These are phyloP conservation scores for Ruditapes philippinarum DNA, from an alignment of 1,140 invertebrate genomes.

Conservation along the genomic window DNA sequence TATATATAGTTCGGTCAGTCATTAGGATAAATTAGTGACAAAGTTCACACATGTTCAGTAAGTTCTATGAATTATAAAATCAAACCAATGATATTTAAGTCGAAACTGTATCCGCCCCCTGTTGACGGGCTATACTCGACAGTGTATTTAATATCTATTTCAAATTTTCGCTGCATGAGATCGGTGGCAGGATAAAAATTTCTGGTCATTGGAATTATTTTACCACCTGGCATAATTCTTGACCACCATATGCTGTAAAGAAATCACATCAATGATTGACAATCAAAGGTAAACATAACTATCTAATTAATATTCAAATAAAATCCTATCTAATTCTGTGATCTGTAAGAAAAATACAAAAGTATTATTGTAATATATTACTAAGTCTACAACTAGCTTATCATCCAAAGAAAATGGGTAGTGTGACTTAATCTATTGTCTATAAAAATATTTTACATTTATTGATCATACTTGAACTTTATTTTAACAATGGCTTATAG, in stretches of 20 bases:
- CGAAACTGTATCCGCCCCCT: constrained; percentile 30
- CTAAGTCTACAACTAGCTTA: no score
- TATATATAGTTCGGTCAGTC: background rate
- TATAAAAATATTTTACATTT: no score
- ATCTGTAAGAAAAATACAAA: no score
- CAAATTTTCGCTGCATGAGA: constrained; percentile 14
- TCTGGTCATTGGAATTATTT: background rate
- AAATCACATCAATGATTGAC: no score
- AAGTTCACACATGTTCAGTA: background rate
- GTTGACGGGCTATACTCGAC: constrained; percentile 19
- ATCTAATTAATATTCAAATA: no score
- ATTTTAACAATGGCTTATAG: no score
- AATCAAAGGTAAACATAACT: no score
- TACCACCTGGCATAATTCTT: background rate
- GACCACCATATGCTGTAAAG: constrained; percentile 30
- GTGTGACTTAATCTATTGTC: no score
- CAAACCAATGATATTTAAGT: constrained; percentile 22
- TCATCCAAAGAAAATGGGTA: no score
- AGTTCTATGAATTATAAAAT: background rate
- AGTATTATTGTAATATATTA: no score
- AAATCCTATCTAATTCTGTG: no score
- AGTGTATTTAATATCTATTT: constrained; percentile 36
- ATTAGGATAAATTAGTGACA: background rate
- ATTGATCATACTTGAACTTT: no score
- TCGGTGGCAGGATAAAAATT: background rate